A percentile compares a stretch with the other conserved stretches of the same genome.
phyloP scores from a whole-genome alignment of 2,888 invertebrate genomes.

The Polyploca ridens region DNA sequence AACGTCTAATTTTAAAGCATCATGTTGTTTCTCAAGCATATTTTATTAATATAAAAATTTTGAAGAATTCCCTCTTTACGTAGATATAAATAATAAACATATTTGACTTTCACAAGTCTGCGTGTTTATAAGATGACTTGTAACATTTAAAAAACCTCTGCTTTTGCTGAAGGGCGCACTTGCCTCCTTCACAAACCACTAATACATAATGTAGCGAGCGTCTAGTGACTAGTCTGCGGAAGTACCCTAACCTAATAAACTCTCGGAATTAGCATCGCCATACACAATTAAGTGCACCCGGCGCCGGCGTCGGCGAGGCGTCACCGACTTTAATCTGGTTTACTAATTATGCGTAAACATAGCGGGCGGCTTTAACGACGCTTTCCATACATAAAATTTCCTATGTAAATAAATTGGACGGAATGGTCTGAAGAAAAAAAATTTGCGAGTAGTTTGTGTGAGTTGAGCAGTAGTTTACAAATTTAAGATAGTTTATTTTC shows the following conservation, averaged over 20 bases:
- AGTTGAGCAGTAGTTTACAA: neutral
- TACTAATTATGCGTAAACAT: conserved; percentile 10
- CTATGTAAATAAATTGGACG: conserved; percentile 4
- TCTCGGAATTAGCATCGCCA: conserved; percentile 8
- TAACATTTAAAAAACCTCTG: too few species aligned
- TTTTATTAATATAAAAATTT: too few species aligned
- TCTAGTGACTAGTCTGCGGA: neutral
- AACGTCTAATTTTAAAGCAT: too few species aligned
- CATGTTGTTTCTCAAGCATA: too few species aligned
- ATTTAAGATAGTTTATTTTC: too few species aligned
- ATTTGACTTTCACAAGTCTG: too few species aligned
- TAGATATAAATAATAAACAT: too few species aligned
- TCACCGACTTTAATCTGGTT: conserved; percentile 5
- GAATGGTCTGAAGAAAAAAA: neutral
- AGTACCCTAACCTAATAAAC: conserved; percentile 2
- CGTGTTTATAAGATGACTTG: too few species aligned
- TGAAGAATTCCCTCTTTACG: too few species aligned
- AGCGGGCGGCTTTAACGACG: conserved; percentile 6
- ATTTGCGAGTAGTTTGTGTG: neutral
- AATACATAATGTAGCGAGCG: neutral
- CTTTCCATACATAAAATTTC: neutral
- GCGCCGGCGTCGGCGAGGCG: conserved; percentile 1
- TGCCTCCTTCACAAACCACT: too few species aligned
- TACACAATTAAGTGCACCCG: conserved; percentile 8
- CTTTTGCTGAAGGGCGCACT: neutral